phyloP scores from a whole-genome alignment of 2,113 vertebrate species.

The Percina caprodes region DNA sequence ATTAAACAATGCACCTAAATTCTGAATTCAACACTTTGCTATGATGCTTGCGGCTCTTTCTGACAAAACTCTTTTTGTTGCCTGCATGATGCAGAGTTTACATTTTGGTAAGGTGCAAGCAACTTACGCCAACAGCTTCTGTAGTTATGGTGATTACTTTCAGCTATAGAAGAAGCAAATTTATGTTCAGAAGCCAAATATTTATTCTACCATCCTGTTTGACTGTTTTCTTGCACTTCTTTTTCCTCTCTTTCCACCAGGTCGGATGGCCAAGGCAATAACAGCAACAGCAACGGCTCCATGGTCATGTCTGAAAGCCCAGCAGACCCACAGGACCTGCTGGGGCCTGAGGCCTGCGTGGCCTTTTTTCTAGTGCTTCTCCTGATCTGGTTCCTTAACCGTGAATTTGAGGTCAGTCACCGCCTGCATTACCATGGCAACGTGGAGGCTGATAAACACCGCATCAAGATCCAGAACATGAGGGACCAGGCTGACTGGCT shows the following conservation, averaged over 20 bases:
- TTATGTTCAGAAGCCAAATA: background rate
- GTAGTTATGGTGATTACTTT: background rate
- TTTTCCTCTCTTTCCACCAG: slow-evolving; percentile 40
- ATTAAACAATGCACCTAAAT: too few species aligned
- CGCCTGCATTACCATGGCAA: slow-evolving; percentile 98
- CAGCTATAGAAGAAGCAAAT: background rate
- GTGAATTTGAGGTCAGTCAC: slow-evolving; percentile 97
- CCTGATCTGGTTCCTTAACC: slow-evolving; percentile 97
- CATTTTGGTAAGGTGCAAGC: background rate
- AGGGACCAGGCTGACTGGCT: slow-evolving; percentile 97
- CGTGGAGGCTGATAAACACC: slow-evolving; percentile 96
- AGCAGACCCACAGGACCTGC: slow-evolving; percentile 79
- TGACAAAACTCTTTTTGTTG: background rate
- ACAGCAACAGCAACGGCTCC: slow-evolving; percentile 58
- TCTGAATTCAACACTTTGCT: too few species aligned
- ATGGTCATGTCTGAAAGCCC: slow-evolving; percentile 83
- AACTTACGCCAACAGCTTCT: background rate
- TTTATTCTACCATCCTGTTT: background rate
- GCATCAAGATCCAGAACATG: slow-evolving; percentile 99
- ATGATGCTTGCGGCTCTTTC: too few species aligned
- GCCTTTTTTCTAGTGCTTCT: slow-evolving; percentile 93
- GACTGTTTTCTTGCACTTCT: background rate
- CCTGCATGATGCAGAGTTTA: background rate
- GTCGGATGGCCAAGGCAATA: slow-evolving; percentile 48
- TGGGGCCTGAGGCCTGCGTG: slow-evolving; percentile 89